Evolutionary conservation across 2,797 vertebrate species (phyloP).

Genomic region (Pseudomugil gertrudae): DNA sequence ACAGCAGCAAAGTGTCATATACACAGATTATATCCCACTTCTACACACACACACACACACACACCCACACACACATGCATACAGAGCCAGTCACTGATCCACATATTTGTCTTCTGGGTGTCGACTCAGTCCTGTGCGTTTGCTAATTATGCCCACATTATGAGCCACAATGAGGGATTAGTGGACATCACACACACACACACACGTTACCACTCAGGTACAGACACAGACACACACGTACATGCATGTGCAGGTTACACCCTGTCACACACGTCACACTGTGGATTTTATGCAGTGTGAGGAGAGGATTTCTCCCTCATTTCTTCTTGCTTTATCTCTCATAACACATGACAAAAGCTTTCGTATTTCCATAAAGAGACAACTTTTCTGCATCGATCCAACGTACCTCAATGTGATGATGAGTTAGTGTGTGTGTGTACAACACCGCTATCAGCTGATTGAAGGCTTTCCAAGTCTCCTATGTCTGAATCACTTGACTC

Average conservation of each 20-base stretch:
- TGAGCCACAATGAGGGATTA: not conserved
- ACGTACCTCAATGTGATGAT: constrained; percentile 52
- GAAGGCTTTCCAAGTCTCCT: constrained; percentile 49
- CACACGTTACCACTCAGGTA: not conserved
- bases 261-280: not conserved
- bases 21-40: constrained; percentile 14
- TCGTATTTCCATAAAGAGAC: not conserved
- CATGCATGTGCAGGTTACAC: not conserved
- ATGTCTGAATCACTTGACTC: constrained; percentile 41
- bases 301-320: too few species aligned
- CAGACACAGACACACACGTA: not conserved
- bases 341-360: not conserved
- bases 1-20: constrained; percentile 34
- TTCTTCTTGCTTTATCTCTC: too few species aligned
- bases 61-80: not conserved
- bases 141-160: constrained; percentile 13
- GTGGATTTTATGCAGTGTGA: not conserved
- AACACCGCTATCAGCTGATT: constrained; percentile 15
- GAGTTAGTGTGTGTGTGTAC: constrained; percentile 10
- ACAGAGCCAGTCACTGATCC: constrained; percentile 21
- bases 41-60: constrained; percentile 9
- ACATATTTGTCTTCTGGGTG: constrained; percentile 39
- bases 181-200: not conserved
- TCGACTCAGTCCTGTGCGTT: constrained; percentile 5
- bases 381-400: not conserved